Conservation (phyloP, 1,140 invertebrate genomes). For the Drosophila bifasciata region DNA sequence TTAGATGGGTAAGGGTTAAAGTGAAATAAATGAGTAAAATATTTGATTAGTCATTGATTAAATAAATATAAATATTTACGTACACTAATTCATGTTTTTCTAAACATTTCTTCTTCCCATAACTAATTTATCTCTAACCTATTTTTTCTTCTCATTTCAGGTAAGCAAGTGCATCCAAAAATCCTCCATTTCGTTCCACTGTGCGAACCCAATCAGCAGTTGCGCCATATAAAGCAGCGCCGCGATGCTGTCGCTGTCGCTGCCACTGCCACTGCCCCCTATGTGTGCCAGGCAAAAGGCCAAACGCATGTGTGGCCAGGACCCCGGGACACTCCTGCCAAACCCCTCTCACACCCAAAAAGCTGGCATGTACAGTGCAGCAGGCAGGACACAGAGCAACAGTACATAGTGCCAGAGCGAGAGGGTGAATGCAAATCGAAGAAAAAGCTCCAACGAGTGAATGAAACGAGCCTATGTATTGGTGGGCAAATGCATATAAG, state of each 20-base stretch:
- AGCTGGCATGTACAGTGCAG: constrained; percentile 36
- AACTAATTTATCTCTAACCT: too few species aligned
- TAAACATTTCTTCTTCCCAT: neutral
- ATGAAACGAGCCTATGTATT: constrained; percentile 68
- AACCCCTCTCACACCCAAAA: neutral
- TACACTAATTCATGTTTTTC: neutral
- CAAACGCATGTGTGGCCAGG: constrained; percentile 73
- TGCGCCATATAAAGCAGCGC: constrained; percentile 56
- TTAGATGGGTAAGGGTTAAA: too few species aligned
- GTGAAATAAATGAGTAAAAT: too few species aligned
- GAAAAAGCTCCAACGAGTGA: constrained; percentile 40
- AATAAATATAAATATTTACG: neutral
- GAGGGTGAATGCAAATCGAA: constrained; percentile 34
- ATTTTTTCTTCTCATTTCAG: neutral
- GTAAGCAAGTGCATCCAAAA: constrained; percentile 15
- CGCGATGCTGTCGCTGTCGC: constrained; percentile 40
- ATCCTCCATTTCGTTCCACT: constrained; percentile 19
- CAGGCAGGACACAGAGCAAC: constrained; percentile 26
- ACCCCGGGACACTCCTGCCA: constrained; percentile 18
- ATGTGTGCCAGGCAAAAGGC: constrained; percentile 80
- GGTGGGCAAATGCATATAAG: constrained; percentile 62
- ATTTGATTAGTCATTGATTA: too few species aligned
- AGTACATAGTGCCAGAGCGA: constrained; percentile 38
- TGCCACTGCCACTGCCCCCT: constrained; percentile 35
- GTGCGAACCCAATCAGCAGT: constrained; percentile 68